Conservation (phyloP, 2,113 vertebrate genomes). For the Nematolebias whitei region DNA sequence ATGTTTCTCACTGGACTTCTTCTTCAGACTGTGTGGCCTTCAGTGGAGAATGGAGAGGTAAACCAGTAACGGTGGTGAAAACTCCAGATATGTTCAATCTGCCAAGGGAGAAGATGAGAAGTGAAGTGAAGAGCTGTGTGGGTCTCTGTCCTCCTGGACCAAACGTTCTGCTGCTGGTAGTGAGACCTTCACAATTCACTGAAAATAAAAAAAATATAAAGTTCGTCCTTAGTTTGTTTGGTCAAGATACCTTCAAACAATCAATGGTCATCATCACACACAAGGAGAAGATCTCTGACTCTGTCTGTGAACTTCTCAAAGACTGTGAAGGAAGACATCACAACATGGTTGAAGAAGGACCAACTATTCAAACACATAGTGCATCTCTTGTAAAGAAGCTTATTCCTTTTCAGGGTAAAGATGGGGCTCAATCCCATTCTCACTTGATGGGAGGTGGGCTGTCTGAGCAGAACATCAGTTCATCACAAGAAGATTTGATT, state of each 20-base stretch:
- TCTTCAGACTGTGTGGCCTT: background rate
- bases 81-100: constrained; percentile 27
- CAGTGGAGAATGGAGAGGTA: background rate
- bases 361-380: background rate
- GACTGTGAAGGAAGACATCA: constrained; percentile 23
- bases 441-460: too few relatives aligned
- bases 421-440: too few relatives aligned
- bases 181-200: constrained; percentile 29
- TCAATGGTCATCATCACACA: constrained; percentile 29
- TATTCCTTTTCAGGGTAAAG: too few relatives aligned
- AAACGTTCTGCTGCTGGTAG: constrained; percentile 27
- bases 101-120: background rate
- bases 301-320: constrained; percentile 2
- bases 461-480: too few relatives aligned
- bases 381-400: constrained; percentile 6
- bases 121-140: constrained; percentile 22
- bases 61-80: constrained; percentile 17
- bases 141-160: constrained; percentile 25
- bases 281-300: background rate
- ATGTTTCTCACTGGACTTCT: rapidly evolving
- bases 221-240: constrained; percentile 16
- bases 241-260: constrained; percentile 4
- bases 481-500: too few relatives aligned
- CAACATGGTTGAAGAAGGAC: background rate
- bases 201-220: background rate